Percentiles rank a stretch among this genome's conserved stretches.
Evolutionary conservation across 2,113 vertebrate species (phyloP).

Genomic region (Lichenostomus cassidix): DNA sequence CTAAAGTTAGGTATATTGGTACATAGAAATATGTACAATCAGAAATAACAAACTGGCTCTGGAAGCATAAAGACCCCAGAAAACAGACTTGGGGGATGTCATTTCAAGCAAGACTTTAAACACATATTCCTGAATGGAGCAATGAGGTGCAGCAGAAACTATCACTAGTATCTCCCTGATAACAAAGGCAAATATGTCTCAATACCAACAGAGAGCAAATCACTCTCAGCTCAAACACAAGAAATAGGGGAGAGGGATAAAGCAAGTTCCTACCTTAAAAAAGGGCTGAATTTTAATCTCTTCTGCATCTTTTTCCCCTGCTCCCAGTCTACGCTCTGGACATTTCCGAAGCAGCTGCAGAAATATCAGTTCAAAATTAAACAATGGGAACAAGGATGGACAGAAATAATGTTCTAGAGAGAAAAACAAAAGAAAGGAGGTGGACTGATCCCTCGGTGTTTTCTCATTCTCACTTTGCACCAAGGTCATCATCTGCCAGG

Average conservation of each 20-base stretch:
- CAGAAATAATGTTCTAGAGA: not conserved
- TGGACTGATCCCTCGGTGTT: not conserved
- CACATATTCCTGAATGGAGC: not conserved
- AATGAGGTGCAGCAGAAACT: not conserved
- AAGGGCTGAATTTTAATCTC: constrained; percentile 92
- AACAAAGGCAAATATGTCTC: not conserved
- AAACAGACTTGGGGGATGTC: not conserved
- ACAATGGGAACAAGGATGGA: not conserved
- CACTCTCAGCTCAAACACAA: not conserved
- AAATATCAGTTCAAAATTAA: not conserved
- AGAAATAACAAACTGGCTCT: not conserved
- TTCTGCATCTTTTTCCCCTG: constrained; percentile 84
- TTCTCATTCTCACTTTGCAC: not conserved
- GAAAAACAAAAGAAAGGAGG: not conserved
- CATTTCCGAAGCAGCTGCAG: constrained; percentile 89
- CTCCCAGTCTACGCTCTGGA: constrained; percentile 87
- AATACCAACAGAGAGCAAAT: not conserved
- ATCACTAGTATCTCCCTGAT: not conserved
- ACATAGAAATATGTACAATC: not conserved
- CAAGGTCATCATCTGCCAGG: not conserved
- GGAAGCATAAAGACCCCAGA: not conserved
- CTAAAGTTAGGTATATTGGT: not conserved
- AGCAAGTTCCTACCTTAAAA: constrained; percentile 79
- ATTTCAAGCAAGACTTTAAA: not conserved
- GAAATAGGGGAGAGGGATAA: not conserved